phyloP scores from a whole-genome alignment of 2,113 vertebrate species.

The Chaetodon auriga region DNA sequence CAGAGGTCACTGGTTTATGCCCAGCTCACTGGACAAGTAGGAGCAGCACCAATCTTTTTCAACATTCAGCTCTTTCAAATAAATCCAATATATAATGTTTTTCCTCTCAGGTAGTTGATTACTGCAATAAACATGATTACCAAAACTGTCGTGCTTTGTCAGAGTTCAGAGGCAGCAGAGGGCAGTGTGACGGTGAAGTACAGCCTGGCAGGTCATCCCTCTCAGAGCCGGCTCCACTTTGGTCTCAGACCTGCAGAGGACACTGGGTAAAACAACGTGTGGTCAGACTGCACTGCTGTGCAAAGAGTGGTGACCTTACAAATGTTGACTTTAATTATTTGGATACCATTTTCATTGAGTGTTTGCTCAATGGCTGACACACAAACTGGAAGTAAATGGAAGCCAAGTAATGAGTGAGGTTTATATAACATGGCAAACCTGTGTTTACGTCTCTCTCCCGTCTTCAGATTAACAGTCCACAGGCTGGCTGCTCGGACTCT shows the following conservation, averaged over 20 bases:
- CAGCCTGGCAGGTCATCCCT: constrained; percentile 70
- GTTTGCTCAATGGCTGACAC: too few species aligned
- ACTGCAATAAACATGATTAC: too few species aligned
- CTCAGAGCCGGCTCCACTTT: constrained; percentile 72
- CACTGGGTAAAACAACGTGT: constrained; percentile 63
- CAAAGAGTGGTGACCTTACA: too few species aligned
- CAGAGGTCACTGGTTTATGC: constrained; percentile 81
- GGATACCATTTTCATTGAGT: too few species aligned
- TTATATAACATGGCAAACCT: too few species aligned
- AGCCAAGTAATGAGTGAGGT: too few species aligned
- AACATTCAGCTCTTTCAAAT: too few species aligned
- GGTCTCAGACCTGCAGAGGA: constrained; percentile 67
- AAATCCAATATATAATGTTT: too few species aligned
- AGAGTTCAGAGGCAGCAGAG: constrained; percentile 61
- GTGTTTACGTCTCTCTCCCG: neutral
- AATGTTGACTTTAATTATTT: too few species aligned
- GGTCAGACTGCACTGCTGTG: neutral
- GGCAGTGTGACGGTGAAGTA: constrained; percentile 77
- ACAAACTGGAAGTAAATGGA: too few species aligned
- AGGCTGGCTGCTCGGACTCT: constrained; percentile 84
- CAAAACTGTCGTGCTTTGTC: constrained; percentile 8
- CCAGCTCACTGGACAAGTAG: constrained; percentile 78
- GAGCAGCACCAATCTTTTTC: neutral
- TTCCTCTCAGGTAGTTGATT: too few species aligned
- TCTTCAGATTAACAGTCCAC: constrained; percentile 84